phyloP scores from a whole-genome alignment of 2,113 vertebrate species.

The Chloropsis cyanopogon region DNA sequence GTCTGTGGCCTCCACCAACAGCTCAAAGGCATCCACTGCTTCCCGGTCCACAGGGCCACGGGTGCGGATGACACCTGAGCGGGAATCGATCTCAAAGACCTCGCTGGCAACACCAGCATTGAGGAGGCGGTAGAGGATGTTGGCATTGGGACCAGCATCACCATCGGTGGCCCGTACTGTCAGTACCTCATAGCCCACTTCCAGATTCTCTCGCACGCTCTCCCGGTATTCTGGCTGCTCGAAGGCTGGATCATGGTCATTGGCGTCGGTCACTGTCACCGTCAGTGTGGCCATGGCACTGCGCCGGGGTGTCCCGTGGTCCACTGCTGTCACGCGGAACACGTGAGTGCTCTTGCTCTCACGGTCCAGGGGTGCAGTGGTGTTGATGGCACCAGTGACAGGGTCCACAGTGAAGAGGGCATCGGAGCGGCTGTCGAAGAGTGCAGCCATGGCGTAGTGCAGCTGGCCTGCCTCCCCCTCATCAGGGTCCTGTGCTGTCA shows the following conservation, averaged over 20 bases:
- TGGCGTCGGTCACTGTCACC: slow-evolving; percentile 85
- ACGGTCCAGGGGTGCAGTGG: slow-evolving; percentile 81
- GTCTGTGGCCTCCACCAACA: slow-evolving; percentile 88
- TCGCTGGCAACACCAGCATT: slow-evolving; percentile 74
- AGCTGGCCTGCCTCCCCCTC: slow-evolving; percentile 85
- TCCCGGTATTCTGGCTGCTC: slow-evolving; percentile 93
- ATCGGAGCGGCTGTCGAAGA: slow-evolving; percentile 93
- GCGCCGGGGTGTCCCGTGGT: slow-evolving; percentile 82
- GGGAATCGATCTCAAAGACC: slow-evolving; percentile 90
- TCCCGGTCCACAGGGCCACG: slow-evolving; percentile 88
- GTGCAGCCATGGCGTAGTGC: slow-evolving; percentile 88
- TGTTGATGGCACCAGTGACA: slow-evolving; percentile 79
- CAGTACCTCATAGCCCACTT: slow-evolving; percentile 93
- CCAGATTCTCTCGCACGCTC: slow-evolving; percentile 92
- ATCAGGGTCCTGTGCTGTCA: slow-evolving; percentile 84
- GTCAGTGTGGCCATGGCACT: slow-evolving; percentile 92
- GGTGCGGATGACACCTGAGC: slow-evolving; percentile 91
- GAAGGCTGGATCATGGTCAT: slow-evolving; percentile 88
- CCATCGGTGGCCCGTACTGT: slow-evolving; percentile 92
- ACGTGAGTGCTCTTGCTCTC: slow-evolving; percentile 94
- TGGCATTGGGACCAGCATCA: slow-evolving; percentile 87
- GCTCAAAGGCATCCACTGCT: slow-evolving; percentile 81
- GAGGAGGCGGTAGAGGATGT: slow-evolving; percentile 88
- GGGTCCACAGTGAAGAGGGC: slow-evolving; percentile 83
- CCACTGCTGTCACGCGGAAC: slow-evolving; percentile 85